Conservation (phyloP, 2,113 vertebrate species). For the Ranitomeya imitator region DNA sequence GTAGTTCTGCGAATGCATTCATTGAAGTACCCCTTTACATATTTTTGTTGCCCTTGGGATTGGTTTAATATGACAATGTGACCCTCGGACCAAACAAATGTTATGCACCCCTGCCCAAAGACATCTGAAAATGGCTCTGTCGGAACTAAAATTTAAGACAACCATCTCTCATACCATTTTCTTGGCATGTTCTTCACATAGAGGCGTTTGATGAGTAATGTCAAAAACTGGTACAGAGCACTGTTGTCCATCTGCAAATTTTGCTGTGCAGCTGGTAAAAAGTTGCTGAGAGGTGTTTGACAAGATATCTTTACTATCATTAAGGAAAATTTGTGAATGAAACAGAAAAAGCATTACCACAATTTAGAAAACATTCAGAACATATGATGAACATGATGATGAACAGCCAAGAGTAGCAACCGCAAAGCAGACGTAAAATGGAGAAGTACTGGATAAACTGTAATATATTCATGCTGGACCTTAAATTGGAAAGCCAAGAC, state of each 20-base stretch:
- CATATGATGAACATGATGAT: not conserved
- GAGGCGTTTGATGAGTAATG: slow-evolving; percentile 96
- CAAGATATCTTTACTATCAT: slow-evolving; percentile 84
- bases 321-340: not conserved
- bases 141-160: no score
- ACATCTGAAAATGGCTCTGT: no score
- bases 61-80: no score
- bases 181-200: slow-evolving; percentile 99
- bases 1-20: no score
- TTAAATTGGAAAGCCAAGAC: not conserved
- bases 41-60: no score
- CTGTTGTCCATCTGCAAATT: slow-evolving; percentile 97
- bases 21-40: no score
- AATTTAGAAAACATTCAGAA: not conserved
- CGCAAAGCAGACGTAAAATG: not conserved
- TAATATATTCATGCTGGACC: not conserved
- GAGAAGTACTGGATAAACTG: not conserved
- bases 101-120: no score
- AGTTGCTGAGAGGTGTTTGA: slow-evolving; percentile 97
- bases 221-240: slow-evolving; percentile 98
- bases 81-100: no score
- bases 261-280: slow-evolving; percentile 98
- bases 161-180: slow-evolving; percentile 85
- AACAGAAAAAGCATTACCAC: not conserved
- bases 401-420: not conserved